Evolutionary conservation across 2,888 invertebrate genomes (phyloP), one percentile per base, ranked within the genome.

Genomic region (Patella pellucida): DNA sequence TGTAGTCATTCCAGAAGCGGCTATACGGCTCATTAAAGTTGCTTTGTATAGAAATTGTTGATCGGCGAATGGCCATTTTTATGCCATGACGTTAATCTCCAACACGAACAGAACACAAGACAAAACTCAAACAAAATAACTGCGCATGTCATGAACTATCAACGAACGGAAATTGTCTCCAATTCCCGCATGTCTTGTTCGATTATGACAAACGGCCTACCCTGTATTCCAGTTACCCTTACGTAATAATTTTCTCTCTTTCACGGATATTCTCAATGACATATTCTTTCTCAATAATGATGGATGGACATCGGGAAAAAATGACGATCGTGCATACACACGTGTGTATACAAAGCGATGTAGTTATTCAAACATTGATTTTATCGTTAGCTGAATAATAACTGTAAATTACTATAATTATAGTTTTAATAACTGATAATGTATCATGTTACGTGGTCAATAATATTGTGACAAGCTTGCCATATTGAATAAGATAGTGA

Each of bases 81-180:
- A 62, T 23, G 23, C 19, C 23, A 19, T 62, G 62, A 62, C 62
- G 62, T 23, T 62, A 62, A 62, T 62, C 62, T 62, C 23, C 62
- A 23, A 19, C 62, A 62, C 62, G 62, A 62, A 41, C 41, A 41
- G 41, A 41, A 41, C 41, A 41, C 41, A 41, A 41, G 19, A 62
- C 62, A 62, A 62, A n/a, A 62, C 19, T 23, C 62, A 41, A 62
- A 23, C 62, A 62, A 62, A 62, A 62, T 62, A 62, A 62, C 62
- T 19, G 62, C 62, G 23, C 62, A 62, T 23, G 62, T 62, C 23
- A 62, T 19, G 23, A 62, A 23, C 62, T 23, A 62, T 62, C 62
- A 62, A 62, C 19, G 14, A 62, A 23, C 62, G 62, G 62, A 62
- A 62, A 62, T 62, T 62, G 62, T 62, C 62, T 62, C 23, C 62